A percentile compares a stretch with the other conserved stretches of the same genome.
Conservation (phyloP, 2,888 invertebrate genomes). For the Actias luna region DNA sequence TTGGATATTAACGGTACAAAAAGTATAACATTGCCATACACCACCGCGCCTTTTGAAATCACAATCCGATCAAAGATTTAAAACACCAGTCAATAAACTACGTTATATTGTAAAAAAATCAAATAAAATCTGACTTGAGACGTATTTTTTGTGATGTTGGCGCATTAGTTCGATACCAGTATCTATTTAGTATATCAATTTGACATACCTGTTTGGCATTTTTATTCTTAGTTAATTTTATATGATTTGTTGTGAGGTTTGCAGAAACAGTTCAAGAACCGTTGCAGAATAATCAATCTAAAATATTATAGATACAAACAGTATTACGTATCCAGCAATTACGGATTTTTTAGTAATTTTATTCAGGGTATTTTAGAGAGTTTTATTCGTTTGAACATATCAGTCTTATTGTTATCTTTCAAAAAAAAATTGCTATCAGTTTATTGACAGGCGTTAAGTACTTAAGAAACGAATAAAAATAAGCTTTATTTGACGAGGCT, state of each 20-base stretch:
- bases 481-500: slow-evolving; percentile 39
- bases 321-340: too few relatives aligned
- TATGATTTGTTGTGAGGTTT: too few relatives aligned
- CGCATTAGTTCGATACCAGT: slow-evolving; percentile 46
- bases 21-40: not conserved
- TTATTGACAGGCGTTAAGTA: slow-evolving; percentile 13
- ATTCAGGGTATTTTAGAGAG: too few relatives aligned
- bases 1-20: too few relatives aligned
- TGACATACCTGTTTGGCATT: too few relatives aligned
- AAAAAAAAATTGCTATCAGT: slow-evolving; percentile 8
- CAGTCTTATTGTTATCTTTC: too few relatives aligned
- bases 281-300: too few relatives aligned
- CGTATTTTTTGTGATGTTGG: slow-evolving; percentile 50
- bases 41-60: not conserved
- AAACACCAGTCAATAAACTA: slow-evolving; percentile 46
- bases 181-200: slow-evolving; percentile 17
- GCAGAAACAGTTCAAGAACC: too few relatives aligned
- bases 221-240: slow-evolving; percentile 20
- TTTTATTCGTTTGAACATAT: too few relatives aligned
- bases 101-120: slow-evolving; percentile 47
- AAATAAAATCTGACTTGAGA: slow-evolving; percentile 52
- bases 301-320: too few relatives aligned
- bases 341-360: too few relatives aligned
- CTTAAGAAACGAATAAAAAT: slow-evolving; percentile 16
- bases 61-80: slow-evolving; percentile 49